Evolutionary conservation across 1,140 invertebrate species (phyloP).

Genomic region (Penaeus chinensis): DNA sequence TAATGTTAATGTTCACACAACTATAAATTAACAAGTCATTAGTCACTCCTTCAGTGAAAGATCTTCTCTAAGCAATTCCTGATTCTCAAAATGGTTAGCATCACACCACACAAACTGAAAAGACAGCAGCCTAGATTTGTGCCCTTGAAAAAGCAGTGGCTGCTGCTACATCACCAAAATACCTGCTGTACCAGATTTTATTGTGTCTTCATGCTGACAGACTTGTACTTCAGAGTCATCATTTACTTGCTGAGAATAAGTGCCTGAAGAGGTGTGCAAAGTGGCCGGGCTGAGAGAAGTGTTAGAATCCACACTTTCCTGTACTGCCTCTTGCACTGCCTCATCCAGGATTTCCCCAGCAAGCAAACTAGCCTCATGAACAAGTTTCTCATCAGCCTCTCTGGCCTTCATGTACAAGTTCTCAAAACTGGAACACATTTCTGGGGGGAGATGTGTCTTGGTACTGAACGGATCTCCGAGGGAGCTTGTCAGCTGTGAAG

Average conservation of each 20-base stretch:
- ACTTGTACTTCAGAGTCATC: slow-evolving; percentile 21
- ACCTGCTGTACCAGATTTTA: slow-evolving; percentile 45
- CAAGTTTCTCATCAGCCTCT: slow-evolving; percentile 39
- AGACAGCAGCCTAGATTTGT: too few relatives aligned
- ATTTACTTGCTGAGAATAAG: neutral
- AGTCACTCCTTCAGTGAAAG: slow-evolving; percentile 7
- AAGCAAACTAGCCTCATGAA: slow-evolving; percentile 41
- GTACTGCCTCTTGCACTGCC: slow-evolving; percentile 45
- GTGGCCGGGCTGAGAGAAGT: neutral
- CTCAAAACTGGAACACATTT: slow-evolving; percentile 63
- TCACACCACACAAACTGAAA: slow-evolving; percentile 8
- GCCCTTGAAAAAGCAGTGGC: too few relatives aligned
- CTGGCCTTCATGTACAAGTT: slow-evolving; percentile 55
- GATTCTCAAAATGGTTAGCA: slow-evolving; percentile 5
- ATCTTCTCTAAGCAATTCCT: slow-evolving; percentile 7
- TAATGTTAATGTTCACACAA: slow-evolving; percentile 53
- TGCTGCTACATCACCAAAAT: slow-evolving; percentile 56
- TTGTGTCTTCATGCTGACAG: slow-evolving; percentile 21
- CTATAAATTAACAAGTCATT: slow-evolving; percentile 22
- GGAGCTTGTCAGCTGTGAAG: slow-evolving; percentile 33
- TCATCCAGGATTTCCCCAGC: slow-evolving; percentile 47
- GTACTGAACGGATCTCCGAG: slow-evolving; percentile 59
- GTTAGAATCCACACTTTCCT: slow-evolving; percentile 1
- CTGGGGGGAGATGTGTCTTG: slow-evolving; percentile 56
- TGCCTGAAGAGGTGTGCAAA: slow-evolving; percentile 9